These are phyloP conservation scores for Trichogramma evanescens DNA, from an alignment of 2,888 invertebrate species.

Conservation along the genomic window DNA sequence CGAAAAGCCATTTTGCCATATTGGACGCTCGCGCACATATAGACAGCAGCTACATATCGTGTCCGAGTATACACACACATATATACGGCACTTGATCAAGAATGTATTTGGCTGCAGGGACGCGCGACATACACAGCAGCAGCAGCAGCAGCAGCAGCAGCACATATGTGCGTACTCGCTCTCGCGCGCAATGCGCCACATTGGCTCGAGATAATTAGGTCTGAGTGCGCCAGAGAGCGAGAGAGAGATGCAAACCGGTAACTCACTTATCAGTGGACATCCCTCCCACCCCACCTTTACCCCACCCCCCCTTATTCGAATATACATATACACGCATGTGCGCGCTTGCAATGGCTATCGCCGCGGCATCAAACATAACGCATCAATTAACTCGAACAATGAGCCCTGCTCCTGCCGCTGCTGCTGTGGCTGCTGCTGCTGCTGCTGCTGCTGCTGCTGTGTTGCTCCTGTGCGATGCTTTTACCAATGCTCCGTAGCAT, in stretches of 20 bases:
- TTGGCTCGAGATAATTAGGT: conserved; percentile 47
- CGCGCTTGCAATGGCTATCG: conserved; percentile 44
- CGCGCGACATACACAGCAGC: conserved; percentile 13
- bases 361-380: conserved; percentile 48
- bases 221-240: conserved; percentile 38
- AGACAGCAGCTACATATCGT: background rate
- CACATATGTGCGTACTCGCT: background rate
- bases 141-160: conserved; percentile 4
- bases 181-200: background rate
- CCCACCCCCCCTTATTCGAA: no score
- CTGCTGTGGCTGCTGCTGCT: no score
- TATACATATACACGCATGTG: background rate
- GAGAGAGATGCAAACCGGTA: conserved; percentile 43
- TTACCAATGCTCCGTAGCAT: no score
- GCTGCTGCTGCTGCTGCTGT: no score
- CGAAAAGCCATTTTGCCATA: no score
- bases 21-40: no score
- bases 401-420: conserved; percentile 33
- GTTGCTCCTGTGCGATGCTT: no score
- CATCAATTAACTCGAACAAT: conserved; percentile 50
- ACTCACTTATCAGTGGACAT: conserved; percentile 49
- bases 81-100: conserved; percentile 6
- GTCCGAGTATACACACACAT: conserved; percentile 13
- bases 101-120: background rate
- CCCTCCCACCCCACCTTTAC: conserved; percentile 10